Evolutionary conservation across 2,113 vertebrate species (phyloP).

Genomic region (Lontra canadensis): DNA sequence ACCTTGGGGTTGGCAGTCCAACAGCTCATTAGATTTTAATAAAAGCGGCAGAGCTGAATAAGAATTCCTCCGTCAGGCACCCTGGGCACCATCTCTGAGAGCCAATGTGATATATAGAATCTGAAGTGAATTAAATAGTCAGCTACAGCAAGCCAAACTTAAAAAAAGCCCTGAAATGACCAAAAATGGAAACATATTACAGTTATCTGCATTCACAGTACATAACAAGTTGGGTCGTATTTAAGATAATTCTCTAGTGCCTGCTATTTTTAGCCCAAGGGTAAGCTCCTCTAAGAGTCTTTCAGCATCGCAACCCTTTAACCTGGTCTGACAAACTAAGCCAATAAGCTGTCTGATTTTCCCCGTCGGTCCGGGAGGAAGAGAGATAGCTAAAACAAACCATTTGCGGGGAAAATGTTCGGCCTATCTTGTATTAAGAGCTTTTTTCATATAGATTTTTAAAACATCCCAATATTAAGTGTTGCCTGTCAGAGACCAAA

Average conservation of each 20-base stretch:
- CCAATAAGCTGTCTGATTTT: slow-evolving; percentile 94
- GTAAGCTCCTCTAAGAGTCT: slow-evolving; percentile 96
- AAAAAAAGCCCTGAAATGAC: slow-evolving; percentile 82
- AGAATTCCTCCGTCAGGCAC: slow-evolving; percentile 77
- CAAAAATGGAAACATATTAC: slow-evolving; percentile 89
- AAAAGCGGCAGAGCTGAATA: slow-evolving; percentile 77
- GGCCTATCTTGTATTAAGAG: slow-evolving; percentile 83
- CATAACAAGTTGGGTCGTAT: slow-evolving; percentile 89
- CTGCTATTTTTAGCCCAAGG: slow-evolving; percentile 94
- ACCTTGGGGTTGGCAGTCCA: slow-evolving; percentile 59
- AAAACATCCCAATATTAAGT: slow-evolving; percentile 76
- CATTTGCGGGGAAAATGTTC: slow-evolving; percentile 80
- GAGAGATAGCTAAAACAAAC: slow-evolving; percentile 86
- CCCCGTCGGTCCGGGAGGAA: slow-evolving; percentile 79
- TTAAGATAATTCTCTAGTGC: slow-evolving; percentile 90
- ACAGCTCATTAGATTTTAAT: slow-evolving; percentile 81
- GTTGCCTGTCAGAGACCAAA: slow-evolving; percentile 81
- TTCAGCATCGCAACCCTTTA: slow-evolving; percentile 92
- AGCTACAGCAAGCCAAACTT: slow-evolving; percentile 84
- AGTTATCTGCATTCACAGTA: slow-evolving; percentile 88
- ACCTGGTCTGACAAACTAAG: slow-evolving; percentile 95
- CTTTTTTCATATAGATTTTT: slow-evolving; percentile 81
- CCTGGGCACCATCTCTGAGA: slow-evolving; percentile 77
- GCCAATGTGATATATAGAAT: slow-evolving; percentile 84
- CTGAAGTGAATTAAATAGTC: slow-evolving; percentile 88